Percentiles rank a stretch among this genome's conserved stretches.
Evolutionary conservation across 2,797 vertebrate species (phyloP).

Genomic region (Cyprinella venusta): DNA sequence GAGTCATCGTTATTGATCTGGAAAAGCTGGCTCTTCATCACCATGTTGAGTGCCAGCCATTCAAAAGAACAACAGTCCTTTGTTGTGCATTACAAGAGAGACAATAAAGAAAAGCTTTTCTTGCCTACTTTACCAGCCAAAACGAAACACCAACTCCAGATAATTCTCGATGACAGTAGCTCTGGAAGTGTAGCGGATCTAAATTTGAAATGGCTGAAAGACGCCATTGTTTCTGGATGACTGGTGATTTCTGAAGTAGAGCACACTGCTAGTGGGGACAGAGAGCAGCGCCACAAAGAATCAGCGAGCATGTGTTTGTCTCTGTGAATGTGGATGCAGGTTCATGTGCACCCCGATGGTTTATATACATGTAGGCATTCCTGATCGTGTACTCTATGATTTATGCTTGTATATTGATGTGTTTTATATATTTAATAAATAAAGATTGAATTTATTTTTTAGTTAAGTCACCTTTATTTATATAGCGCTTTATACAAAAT

Average conservation of each 20-base stretch:
- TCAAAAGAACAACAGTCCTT: not conserved
- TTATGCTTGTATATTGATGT: not conserved
- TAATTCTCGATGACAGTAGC: not conserved
- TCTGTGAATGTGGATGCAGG: not conserved
- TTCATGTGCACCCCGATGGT: not conserved
- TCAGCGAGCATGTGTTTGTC: not conserved
- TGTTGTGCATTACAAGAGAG: not conserved
- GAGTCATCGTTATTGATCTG: not conserved
- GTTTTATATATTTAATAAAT: conserved; percentile 24
- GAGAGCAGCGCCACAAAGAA: not conserved
- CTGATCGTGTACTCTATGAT: no score
- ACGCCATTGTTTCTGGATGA: conserved; percentile 19
- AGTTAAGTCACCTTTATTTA: no score
- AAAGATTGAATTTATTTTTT: not conserved
- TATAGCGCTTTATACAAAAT: no score
- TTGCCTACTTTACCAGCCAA: not conserved
- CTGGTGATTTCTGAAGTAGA: conserved; percentile 25
- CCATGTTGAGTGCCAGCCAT: not conserved
- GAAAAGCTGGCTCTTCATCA: not conserved
- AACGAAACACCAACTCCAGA: not conserved
- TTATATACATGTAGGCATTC: not conserved
- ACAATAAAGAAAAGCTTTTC: not conserved
- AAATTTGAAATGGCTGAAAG: conserved; percentile 5
- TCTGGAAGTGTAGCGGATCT: not conserved
- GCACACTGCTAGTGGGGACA: not conserved